A percentile compares a stretch with the other conserved stretches of the same genome.
These are phyloP conservation scores for Trichonephila clavipes DNA, from an alignment of 1,140 invertebrate genomes.

Conservation along the genomic window DNA sequence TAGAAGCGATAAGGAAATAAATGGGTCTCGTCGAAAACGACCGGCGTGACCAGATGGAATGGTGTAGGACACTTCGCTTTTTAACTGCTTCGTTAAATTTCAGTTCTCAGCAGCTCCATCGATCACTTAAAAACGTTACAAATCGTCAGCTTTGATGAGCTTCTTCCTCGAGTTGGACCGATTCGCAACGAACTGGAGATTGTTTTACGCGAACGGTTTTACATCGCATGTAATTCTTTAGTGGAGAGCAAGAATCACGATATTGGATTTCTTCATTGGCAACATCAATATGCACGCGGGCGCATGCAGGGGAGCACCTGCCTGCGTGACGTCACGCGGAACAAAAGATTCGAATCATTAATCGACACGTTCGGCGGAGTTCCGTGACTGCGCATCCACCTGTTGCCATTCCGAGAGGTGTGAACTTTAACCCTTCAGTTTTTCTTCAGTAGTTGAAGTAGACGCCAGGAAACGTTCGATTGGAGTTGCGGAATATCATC, in stretches of 20 bases:
- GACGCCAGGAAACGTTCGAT: background rate
- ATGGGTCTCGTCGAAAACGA: no score
- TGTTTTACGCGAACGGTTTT: background rate
- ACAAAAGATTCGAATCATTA: conserved; percentile 65
- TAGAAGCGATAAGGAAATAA: no score
- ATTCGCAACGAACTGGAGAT: background rate
- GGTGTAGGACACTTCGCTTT: no score
- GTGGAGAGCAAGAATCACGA: background rate
- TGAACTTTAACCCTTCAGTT: conserved; percentile 45
- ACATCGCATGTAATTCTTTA: background rate
- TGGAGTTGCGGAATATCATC: no score
- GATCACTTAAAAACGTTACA: background rate
- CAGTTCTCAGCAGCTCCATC: background rate
- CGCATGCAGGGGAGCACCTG: conserved; percentile 52
- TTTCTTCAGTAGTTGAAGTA: background rate
- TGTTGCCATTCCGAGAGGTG: conserved; percentile 48
- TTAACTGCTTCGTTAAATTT: background rate
- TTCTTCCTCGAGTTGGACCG: background rate
- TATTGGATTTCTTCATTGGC: conserved; percentile 12
- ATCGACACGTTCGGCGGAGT: conserved; percentile 63
- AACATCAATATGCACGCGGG: background rate
- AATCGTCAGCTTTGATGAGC: background rate
- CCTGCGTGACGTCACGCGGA: conserved; percentile 59
- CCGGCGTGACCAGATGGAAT: no score
- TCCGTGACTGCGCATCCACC: conserved; percentile 70